A percentile compares a stretch with the other conserved stretches of the same genome.
Conservation (phyloP, 2,113 vertebrate genomes). For the Pelecanus crispus region DNA sequence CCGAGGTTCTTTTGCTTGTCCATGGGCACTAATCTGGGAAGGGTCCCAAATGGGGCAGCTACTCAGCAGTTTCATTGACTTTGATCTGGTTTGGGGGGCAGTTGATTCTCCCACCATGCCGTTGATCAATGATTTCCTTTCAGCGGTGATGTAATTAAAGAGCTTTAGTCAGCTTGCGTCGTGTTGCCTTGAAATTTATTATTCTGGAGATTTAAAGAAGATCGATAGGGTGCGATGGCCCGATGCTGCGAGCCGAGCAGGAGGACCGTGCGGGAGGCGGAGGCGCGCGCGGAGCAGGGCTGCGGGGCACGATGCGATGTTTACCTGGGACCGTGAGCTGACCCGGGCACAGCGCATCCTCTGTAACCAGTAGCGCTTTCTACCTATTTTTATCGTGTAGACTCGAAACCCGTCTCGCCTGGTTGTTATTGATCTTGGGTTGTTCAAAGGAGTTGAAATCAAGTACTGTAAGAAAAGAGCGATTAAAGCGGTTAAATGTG, state of each 20-base stretch:
- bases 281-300: constrained; percentile 24
- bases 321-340: constrained; percentile 68
- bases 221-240: constrained; percentile 82
- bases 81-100: constrained; percentile 84
- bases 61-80: constrained; percentile 80
- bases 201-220: constrained; percentile 76
- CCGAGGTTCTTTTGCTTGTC: constrained; percentile 36
- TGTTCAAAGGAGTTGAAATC: constrained; percentile 16
- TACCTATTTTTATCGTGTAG: constrained; percentile 1
- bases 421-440: not conserved
- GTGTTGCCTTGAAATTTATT: constrained; percentile 79
- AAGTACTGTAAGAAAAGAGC: not conserved
- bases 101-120: constrained; percentile 85
- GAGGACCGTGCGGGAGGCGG: constrained; percentile 54
- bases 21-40: constrained; percentile 70
- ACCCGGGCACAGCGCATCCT: constrained; percentile 40
- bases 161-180: constrained; percentile 75
- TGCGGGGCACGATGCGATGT: constrained; percentile 60
- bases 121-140: constrained; percentile 92
- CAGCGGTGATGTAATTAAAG: constrained; percentile 89
- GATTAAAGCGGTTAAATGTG: not conserved
- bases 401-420: not conserved
- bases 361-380: constrained; percentile 18
- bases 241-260: constrained; percentile 35
- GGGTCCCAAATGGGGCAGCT: constrained; percentile 73